Evolutionary conservation across 2,888 invertebrate species (phyloP).

Genomic region (Rutpela maculata): DNA sequence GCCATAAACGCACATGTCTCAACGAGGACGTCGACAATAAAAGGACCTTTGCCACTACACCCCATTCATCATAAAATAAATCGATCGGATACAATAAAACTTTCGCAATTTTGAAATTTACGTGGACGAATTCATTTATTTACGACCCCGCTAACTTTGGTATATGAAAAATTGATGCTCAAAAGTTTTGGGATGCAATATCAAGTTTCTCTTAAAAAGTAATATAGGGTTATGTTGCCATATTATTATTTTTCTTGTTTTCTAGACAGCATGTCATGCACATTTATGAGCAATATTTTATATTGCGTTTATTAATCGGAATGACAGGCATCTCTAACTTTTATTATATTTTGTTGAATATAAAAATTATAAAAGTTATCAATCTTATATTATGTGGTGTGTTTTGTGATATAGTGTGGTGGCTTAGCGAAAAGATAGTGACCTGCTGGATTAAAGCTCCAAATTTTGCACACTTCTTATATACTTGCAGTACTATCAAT

Average conservation of each 20-base stretch:
- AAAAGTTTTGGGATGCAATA: constrained; percentile 36
- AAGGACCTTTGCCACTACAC: constrained; percentile 6
- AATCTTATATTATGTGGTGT: neutral
- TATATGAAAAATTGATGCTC: constrained; percentile 36
- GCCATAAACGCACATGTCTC: neutral
- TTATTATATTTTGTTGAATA: constrained; percentile 5
- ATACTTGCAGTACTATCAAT: no score
- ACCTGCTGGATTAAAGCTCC: no score
- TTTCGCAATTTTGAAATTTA: constrained; percentile 29
- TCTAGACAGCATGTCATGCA: constrained; percentile 2
- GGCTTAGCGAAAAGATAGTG: no score
- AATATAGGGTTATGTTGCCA: constrained; percentile 18
- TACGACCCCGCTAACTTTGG: constrained; percentile 15
- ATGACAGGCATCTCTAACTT: neutral
- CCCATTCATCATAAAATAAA: constrained; percentile 18
- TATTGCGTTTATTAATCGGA: constrained; percentile 2
- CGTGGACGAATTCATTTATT: constrained; percentile 21
- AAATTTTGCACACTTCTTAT: no score
- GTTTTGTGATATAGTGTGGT: no score
- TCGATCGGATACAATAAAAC: constrained; percentile 22
- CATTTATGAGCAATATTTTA: constrained; percentile 15
- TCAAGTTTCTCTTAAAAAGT: constrained; percentile 26
- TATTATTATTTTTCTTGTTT: constrained; percentile 30
- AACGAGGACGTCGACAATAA: constrained; percentile 3
- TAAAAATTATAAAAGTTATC: neutral